These are phyloP conservation scores for Euphydryas editha DNA, from an alignment of 2,888 invertebrate species.

Conservation along the genomic window DNA sequence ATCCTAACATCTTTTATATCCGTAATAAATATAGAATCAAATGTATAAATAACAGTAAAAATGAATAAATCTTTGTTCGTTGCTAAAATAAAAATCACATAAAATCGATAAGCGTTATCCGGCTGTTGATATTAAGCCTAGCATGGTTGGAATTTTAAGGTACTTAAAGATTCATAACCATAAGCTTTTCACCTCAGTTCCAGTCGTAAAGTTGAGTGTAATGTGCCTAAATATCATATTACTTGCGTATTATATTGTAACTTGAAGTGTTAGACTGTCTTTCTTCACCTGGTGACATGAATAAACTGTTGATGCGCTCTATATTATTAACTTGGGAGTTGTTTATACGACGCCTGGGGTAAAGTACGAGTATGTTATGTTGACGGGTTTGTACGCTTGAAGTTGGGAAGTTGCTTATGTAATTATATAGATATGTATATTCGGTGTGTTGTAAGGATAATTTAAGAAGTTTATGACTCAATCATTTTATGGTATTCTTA, in stretches of 20 bases:
- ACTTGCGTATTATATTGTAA: slow-evolving; percentile 66
- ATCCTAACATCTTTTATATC: slow-evolving; percentile 19
- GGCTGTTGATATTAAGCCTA: slow-evolving; percentile 51
- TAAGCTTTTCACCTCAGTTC: slow-evolving; percentile 70
- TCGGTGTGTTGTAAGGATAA: not conserved
- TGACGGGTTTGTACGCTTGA: slow-evolving; percentile 51
- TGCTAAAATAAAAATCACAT: slow-evolving; percentile 37
- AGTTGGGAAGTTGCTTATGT: slow-evolving; percentile 51
- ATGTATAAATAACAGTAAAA: slow-evolving; percentile 34
- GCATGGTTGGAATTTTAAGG: slow-evolving; percentile 71
- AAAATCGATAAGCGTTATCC: slow-evolving; percentile 28
- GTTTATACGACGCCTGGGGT: slow-evolving; percentile 55
- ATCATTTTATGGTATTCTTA: not conserved
- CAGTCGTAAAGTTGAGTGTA: slow-evolving; percentile 72
- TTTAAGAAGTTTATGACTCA: not conserved
- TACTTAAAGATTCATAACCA: slow-evolving; percentile 79
- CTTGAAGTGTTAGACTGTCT: slow-evolving; percentile 69
- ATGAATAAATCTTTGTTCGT: slow-evolving; percentile 29
- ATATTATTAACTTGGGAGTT: slow-evolving; percentile 67
- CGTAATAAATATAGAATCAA: slow-evolving; percentile 33
- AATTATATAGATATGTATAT: slow-evolving; percentile 25
- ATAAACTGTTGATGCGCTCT: slow-evolving; percentile 71
- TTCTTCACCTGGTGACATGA: slow-evolving; percentile 76
- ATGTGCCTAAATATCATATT: slow-evolving; percentile 61
- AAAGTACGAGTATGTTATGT: slow-evolving; percentile 42